Percentiles rank a stretch among this genome's conserved stretches.
Conservation (phyloP, 2,888 invertebrate genomes). For the Drosophila atripex region DNA sequence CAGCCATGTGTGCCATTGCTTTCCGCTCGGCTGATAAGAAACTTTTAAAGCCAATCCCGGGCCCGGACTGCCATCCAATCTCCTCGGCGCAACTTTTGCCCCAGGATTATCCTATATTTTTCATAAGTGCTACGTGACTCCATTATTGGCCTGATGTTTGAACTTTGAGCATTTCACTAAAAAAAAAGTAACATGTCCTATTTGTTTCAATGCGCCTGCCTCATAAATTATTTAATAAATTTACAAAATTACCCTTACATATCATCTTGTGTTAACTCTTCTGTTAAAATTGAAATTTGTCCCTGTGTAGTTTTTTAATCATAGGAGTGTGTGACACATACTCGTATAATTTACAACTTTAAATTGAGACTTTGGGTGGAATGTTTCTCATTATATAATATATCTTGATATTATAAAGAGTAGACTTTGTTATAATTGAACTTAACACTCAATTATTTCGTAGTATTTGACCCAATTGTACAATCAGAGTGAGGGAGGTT, state of each 20-base stretch:
- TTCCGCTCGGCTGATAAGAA: slow-evolving; percentile 33
- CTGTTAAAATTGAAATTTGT: too few species aligned
- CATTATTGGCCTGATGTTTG: slow-evolving; percentile 65
- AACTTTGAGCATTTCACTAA: slow-evolving; percentile 16
- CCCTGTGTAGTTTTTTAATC: neutral
- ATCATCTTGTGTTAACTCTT: too few species aligned
- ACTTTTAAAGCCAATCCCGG: slow-evolving; percentile 66
- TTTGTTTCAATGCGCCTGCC: neutral
- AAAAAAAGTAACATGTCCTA: neutral
- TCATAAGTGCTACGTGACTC: slow-evolving; percentile 81
- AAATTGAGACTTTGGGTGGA: neutral
- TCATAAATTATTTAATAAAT: neutral
- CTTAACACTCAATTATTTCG: slow-evolving; percentile 1
- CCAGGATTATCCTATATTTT: slow-evolving; percentile 79
- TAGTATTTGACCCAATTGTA: neutral
- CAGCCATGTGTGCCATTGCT: slow-evolving; percentile 21
- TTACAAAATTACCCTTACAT: too few species aligned
- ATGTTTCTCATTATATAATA: neutral
- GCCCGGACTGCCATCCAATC: neutral
- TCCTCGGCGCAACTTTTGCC: slow-evolving; percentile 60
- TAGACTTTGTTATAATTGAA: neutral
- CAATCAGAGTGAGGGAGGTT: neutral
- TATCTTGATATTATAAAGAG: neutral
- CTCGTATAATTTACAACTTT: neutral
- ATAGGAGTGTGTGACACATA: neutral